Evolutionary conservation across 2,888 invertebrate genomes (phyloP), one percentile per base, ranked within the genome.

Genomic region (Rhingia rostrata): DNA sequence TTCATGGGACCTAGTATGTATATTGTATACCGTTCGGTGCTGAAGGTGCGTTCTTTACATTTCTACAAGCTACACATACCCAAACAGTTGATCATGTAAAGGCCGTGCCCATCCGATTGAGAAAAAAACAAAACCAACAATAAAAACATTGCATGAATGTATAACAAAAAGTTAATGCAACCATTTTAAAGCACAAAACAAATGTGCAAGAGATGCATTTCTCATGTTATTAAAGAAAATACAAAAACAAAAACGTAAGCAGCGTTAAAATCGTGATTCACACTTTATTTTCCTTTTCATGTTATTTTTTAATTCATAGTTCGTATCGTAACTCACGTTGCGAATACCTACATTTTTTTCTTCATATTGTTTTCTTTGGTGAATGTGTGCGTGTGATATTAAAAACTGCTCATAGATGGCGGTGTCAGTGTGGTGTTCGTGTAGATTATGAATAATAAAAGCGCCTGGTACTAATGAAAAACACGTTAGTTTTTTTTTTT

Each of bases 141-240:
- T 33, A 60, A 53, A 33, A 12, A 2, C 45, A n/a, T 9, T 4
- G 32, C 47, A 6, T 61, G 35, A 67, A 9, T 4, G 32, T 47
- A 6, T 61, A 41, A 67, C 61, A 70, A 77, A 69, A 53, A 54
- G 33, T 66, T 58, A 56, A 43, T 66, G 72, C 72, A 61, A 80
- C 53, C 10, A 70, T 53, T 77, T 78, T 37, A 66, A 72, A 72
- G 64, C 70, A 53, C 33, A 66, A 82, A 66, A 77, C 64, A 64
- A 78, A 73, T 72, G 61, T 73, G 82, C 82, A 78, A 78, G 33
- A 30, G 22, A 53, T 67, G 82, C 78, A 83, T 54, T 56, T 22
- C 49, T 14, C 14, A 22, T 54, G 22, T 22, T 22, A 22, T 22
- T 22, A 22, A 22, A 22, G 22, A 22, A 22, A 22, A 22, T 22